Evolutionary conservation across 2,113 vertebrate genomes (phyloP), one percentile per base, ranked within the genome.

Genomic region (Octodon degus): DNA sequence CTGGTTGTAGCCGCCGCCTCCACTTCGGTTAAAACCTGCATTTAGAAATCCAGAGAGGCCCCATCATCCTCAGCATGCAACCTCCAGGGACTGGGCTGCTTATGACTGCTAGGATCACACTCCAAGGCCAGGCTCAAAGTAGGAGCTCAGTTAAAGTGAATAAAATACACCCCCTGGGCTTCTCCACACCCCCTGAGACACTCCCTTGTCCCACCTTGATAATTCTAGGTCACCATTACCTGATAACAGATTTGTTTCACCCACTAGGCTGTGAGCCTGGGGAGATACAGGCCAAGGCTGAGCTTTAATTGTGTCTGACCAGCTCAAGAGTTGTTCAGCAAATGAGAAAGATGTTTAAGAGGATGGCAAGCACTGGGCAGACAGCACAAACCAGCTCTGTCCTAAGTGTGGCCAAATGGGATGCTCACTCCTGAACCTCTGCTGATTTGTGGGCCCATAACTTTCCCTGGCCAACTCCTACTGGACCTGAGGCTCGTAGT

Each of bases 11-110:
- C 98, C 97, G 43, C 99, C 97, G 25, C 97, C 96, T 76, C 97
- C 97, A 0, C 97, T 97, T 60, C 99, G 99, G 96, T 96, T 99
- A 97, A 99, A 99, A 63, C 99, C 99, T 99, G 91, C 5, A 19
- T 25, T 20, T 20, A 30, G 50, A 97, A 32, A 92, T 87, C 68
- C 47, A 97, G 17, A 93, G 72, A 82, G 34, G 24, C 10, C 16
- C 11, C 12, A 22, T 85, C 62, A 60, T 47, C 62, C 60, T 76
- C n/a, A 70, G 37, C 27, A 13, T 8, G 24, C 7, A 37, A 17
- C 10, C 34, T 55, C 32, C 55, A 55, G 65, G 22, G 16, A 32
- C 81, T 2, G 55, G 80, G 55, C 20, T 85, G 47, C 22, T 63
- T 32, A 68, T 37, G 32, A 81, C 72, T 43, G 50, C 32, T 86